A percentile compares a stretch with the other conserved stretches of the same genome.
Conservation (phyloP, 2,113 vertebrate species). For the Chaetodon auriga region DNA sequence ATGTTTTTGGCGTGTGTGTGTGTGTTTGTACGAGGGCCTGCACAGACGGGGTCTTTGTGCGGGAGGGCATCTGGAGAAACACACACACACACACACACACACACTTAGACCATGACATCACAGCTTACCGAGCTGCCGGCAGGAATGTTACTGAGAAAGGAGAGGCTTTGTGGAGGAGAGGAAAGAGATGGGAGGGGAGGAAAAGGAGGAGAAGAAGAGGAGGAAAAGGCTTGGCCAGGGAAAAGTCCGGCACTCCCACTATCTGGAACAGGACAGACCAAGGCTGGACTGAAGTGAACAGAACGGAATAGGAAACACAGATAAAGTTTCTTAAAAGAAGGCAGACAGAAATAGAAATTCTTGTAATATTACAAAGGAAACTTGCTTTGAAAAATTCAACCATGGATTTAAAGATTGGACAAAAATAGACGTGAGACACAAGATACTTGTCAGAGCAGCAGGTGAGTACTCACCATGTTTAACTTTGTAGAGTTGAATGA, state of each 20-base stretch:
- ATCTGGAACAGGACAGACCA: constrained; percentile 57
- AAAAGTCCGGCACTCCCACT: constrained; percentile 74
- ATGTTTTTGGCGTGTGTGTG: constrained; percentile 61
- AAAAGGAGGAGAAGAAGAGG: constrained; percentile 77
- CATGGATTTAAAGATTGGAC: constrained; percentile 48
- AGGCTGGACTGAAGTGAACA: constrained; percentile 42
- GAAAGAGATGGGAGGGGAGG: constrained; percentile 78
- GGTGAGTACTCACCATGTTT: constrained; percentile 54
- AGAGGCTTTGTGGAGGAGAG: constrained; percentile 83
- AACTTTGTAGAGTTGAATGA: neutral
- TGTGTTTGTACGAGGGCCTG: constrained; percentile 26
- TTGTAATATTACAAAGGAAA: constrained; percentile 1
- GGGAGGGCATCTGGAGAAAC: constrained; percentile 66
- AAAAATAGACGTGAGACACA: constrained; percentile 29
- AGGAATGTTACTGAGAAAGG: constrained; percentile 80
- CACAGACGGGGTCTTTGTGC: constrained; percentile 78
- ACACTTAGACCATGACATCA: constrained; percentile 78
- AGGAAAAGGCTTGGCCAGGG: constrained; percentile 80
- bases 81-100: constrained; percentile 48
- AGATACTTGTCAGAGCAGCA: constrained; percentile 12
- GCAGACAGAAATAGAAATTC: neutral
- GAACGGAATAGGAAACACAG: constrained; percentile 34
- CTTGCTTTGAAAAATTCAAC: neutral
- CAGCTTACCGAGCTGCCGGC: constrained; percentile 60
- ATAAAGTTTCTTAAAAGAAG: constrained; percentile 27